These are phyloP conservation scores for Diarsia dahlii DNA, from an alignment of 2,888 invertebrate species.

Conservation along the genomic window DNA sequence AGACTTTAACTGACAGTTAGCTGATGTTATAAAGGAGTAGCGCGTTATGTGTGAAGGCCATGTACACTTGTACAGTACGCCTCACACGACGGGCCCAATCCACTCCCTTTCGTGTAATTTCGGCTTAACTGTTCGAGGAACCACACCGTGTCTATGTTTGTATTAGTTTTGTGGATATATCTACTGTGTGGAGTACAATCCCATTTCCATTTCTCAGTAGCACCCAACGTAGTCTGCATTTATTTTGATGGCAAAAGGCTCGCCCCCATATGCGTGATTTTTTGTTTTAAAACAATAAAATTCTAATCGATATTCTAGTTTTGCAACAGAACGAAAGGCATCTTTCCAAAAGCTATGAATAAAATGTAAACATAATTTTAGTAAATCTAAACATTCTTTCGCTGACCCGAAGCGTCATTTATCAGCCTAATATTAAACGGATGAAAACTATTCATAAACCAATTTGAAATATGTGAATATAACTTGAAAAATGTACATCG, in stretches of 20 bases:
- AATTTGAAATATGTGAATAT: conserved; percentile 29
- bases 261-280: no score
- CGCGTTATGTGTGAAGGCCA: no score
- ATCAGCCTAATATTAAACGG: conserved; percentile 38
- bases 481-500: conserved; percentile 16
- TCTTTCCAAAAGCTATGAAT: conserved; percentile 28
- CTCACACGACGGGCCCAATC: no score
- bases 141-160: background rate
- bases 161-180: no score
- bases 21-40: no score
- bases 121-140: conserved; percentile 21
- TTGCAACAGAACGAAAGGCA: conserved; percentile 25
- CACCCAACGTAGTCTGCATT: no score
- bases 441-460: conserved; percentile 41
- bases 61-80: no score
- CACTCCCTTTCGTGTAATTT: no score
- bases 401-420: conserved; percentile 18
- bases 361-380: conserved; percentile 22
- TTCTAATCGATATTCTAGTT: conserved; percentile 22
- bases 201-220: no score
- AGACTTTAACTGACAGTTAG: no score
- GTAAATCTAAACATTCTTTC: conserved; percentile 27
- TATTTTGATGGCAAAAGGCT: no score
- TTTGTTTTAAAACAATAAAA: background rate
- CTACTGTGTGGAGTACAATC: no score